Percentiles rank a stretch among this genome's conserved stretches.
Evolutionary conservation across 2,113 vertebrate genomes (phyloP).

Genomic region (Sisor rabdophorus): DNA sequence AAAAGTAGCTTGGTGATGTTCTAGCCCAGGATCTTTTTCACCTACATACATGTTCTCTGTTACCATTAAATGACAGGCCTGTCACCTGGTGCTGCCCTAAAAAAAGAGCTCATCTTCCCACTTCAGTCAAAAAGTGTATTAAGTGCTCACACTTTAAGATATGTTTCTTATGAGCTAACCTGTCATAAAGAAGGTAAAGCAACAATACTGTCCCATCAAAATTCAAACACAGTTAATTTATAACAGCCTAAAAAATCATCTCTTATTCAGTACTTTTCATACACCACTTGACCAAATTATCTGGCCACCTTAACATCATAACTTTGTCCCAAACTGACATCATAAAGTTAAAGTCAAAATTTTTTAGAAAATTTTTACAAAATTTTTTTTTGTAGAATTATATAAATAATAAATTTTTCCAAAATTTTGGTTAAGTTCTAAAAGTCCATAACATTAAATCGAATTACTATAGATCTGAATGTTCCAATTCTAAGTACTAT

Average conservation of each 20-base stretch:
- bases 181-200: neutral
- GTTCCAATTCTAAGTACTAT: neutral
- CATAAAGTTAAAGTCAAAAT: neutral
- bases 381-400: no score
- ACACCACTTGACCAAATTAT: no score
- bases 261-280: no score
- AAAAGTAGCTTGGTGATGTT: slow-evolving; percentile 56
- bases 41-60: slow-evolving; percentile 51
- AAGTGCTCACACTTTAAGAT: slow-evolving; percentile 47
- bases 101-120: slow-evolving; percentile 51
- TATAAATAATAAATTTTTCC: neutral
- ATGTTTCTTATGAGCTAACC: slow-evolving; percentile 5
- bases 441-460: neutral
- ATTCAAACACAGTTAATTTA: slow-evolving; percentile 3
- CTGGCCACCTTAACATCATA: no score
- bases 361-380: no score
- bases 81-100: slow-evolving; percentile 55
- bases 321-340: neutral
- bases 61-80: slow-evolving; percentile 54
- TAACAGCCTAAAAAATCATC: neutral
- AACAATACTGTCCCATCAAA: neutral
- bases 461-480: neutral
- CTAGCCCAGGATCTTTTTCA: slow-evolving; percentile 44
- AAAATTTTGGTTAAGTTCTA: neutral
- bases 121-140: slow-evolving; percentile 37